Base-by-base conservation (phyloP, 2,888 invertebrate genomes). In the Polietes domitor region DNA sequence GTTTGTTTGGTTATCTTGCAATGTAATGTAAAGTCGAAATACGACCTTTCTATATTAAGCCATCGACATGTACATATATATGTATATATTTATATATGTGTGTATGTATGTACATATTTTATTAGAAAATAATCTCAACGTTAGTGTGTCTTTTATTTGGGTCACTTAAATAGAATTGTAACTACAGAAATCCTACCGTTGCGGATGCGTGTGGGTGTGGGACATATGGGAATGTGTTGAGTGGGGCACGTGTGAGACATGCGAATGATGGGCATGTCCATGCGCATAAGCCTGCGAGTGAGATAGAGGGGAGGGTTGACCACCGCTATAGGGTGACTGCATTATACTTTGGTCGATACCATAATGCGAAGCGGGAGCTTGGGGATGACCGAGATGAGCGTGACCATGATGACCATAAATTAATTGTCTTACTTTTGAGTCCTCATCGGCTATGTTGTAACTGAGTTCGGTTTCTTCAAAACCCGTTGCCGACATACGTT, bases 391-490 rank as follows among this genome's bases (percentile, higher is more conserved):
- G 89, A 94, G 93, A 93, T 95, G 95, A 92, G 94, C 93, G 93
- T 94, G 94, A 93, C 95, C 94, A 89, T 95, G 95, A 88, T 94
- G 94, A 89, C 94, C 94, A 94, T 97, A 97, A 94, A 97, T 97
- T 95, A 97, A 95, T 96, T 97, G 97, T 94, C 97, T 97, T 97
- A 97, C 97, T 97, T 97, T 97, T 94, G 97, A 96, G 93, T 98
- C 96, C 94, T 97, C 97, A 94, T 97, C 97, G 93, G 96, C 96
- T 93, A 97, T 96, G 94, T 97, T 97, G 95, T 98, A 99, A 90
- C 98, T 98, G 90, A 99, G 95, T 94, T 99, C 99, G 87, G 98
- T 98, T 93, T 99, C 99, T 94, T 99, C 98, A 94, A 98, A 99
- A 89, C 99, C 99, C 79, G 98, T 98, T 86, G 98, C 98, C 83